Evolutionary conservation across 2,113 vertebrate species (phyloP).

Genomic region (Gavia stellata): DNA sequence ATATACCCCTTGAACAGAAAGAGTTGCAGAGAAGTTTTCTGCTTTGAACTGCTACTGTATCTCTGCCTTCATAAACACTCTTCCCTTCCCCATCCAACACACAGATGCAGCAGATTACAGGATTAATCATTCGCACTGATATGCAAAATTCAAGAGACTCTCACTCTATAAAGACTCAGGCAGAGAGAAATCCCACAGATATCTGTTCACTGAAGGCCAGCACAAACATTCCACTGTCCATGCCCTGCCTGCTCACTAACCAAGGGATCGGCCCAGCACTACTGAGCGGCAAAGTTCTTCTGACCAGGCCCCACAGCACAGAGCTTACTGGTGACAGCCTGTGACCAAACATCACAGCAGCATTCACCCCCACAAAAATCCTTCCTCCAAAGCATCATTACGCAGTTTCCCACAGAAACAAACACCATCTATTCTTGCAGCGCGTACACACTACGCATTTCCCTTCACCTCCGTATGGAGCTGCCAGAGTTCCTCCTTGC

Average conservation of each 20-base stretch:
- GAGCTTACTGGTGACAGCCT: not conserved
- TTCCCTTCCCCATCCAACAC: not conserved
- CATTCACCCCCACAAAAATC: not conserved
- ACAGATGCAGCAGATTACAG: not conserved
- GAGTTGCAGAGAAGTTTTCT: not conserved
- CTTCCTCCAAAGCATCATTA: not conserved
- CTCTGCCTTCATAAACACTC: not conserved
- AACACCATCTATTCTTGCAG: not conserved
- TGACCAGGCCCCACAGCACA: not conserved
- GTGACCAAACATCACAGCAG: not conserved
- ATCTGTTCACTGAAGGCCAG: not conserved
- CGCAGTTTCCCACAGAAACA: not conserved
- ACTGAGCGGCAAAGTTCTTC: not conserved
- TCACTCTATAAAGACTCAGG: not conserved
- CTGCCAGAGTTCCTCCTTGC: not conserved
- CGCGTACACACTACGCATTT: not conserved
- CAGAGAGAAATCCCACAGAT: not conserved
- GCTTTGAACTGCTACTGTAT: not conserved
- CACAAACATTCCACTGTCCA: not conserved
- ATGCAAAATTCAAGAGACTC: not conserved
- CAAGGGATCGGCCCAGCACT: not conserved
- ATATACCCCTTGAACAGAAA: not conserved
- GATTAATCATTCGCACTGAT: not conserved
- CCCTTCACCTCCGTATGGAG: not conserved
- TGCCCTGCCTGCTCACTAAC: not conserved